Evolutionary conservation across 1,140 invertebrate species (phyloP).

Genomic region (Littorina saxatilis): DNA sequence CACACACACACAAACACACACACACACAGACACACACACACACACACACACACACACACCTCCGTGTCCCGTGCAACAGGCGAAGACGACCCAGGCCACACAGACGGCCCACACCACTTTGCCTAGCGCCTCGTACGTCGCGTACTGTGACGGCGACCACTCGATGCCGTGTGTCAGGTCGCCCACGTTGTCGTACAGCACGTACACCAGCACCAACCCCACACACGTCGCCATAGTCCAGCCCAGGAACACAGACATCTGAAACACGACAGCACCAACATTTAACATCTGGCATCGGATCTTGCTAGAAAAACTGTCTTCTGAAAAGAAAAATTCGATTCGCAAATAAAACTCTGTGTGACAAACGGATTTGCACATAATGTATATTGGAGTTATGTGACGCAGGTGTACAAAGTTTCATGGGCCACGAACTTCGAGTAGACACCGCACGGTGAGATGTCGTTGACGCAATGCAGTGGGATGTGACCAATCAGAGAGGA

Average conservation of each 20-base stretch:
- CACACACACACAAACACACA: no score
- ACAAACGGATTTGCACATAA: no score
- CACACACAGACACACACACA: no score
- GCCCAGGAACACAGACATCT: constrained; percentile 1
- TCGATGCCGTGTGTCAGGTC: constrained; percentile 24
- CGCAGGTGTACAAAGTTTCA: no score
- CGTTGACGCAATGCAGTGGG: no score
- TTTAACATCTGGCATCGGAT: not conserved
- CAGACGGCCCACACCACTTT: constrained; percentile 69
- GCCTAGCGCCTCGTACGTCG: constrained; percentile 45
- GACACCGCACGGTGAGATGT: no score
- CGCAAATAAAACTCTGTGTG: not conserved
- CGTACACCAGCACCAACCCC: constrained; percentile 29
- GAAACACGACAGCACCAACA: no score
- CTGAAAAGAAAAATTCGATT: not conserved
- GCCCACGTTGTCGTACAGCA: constrained; percentile 25
- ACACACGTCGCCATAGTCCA: constrained; percentile 25
- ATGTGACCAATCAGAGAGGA: no score
- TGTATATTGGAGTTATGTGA: no score
- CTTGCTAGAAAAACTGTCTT: no score
- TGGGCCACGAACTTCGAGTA: no score
- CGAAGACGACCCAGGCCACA: constrained; percentile 76
- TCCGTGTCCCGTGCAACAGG: constrained; percentile 67
- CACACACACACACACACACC: constrained; percentile 46
- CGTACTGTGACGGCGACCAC: constrained; percentile 17